phyloP scores from a whole-genome alignment of 2,113 vertebrate species.

The Pterophyllum scalare region DNA sequence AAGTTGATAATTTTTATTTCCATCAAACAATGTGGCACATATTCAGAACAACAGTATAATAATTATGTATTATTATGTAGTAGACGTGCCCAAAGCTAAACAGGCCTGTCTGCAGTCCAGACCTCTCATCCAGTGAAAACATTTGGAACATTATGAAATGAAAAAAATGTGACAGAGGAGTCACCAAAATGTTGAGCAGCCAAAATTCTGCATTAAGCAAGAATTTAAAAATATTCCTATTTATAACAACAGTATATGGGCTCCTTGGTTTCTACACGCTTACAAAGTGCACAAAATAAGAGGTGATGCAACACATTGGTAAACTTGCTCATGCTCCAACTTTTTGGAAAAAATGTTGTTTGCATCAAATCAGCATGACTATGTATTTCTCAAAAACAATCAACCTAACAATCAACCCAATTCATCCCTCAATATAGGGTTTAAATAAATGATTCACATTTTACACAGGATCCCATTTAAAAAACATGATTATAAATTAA shows the following conservation, averaged over 20 bases:
- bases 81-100: background rate
- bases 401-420: background rate
- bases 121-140: background rate
- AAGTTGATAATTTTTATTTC: too few species aligned
- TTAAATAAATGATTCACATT: background rate
- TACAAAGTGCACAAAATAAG: background rate
- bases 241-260: background rate
- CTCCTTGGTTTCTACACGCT: background rate
- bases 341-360: background rate
- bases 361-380: background rate
- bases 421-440: background rate
- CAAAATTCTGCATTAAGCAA: background rate
- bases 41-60: too few species aligned
- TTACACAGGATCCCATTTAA: too few species aligned
- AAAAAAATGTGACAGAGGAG: background rate
- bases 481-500: background rate
- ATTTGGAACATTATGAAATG: background rate
- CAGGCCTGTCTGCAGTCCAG: background rate
- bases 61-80: too few species aligned
- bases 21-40: too few species aligned
- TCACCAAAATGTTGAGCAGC: background rate
- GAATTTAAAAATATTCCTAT: background rate
- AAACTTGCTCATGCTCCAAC: background rate
- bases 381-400: background rate
- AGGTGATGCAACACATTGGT: background rate